These are phyloP conservation scores for Cotesia vestalis DNA, from an alignment of 1,140 invertebrate species.

Conservation along the genomic window DNA sequence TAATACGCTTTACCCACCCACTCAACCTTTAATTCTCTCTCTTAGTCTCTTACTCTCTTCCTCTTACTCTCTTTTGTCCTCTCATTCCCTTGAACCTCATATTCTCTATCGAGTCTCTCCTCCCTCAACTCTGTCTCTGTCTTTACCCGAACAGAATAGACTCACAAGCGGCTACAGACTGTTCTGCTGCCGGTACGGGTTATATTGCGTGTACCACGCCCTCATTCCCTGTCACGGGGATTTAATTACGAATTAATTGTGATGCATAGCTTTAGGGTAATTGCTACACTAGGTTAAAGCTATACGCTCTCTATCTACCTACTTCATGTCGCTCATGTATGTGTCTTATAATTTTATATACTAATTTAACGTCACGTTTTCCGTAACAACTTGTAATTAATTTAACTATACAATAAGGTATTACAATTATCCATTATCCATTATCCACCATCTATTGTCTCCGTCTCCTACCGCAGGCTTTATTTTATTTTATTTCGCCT, in stretches of 20 bases:
- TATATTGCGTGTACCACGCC: slow-evolving; percentile 33
- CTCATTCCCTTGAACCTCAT: no score
- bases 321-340: not conserved
- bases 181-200: slow-evolving; percentile 3
- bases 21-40: slow-evolving; percentile 11
- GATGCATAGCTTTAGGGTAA: slow-evolving; percentile 50
- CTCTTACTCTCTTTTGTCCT: no score
- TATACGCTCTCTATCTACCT: slow-evolving; percentile 11
- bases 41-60: slow-evolving; percentile 6
- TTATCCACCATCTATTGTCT: not conserved
- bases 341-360: not conserved
- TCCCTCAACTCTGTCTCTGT: slow-evolving; percentile 24
- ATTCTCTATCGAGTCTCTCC: no score
- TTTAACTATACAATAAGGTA: no score
- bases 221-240: slow-evolving; percentile 43
- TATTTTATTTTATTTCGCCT: no score
- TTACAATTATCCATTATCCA: not conserved
- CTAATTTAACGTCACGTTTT: no score
- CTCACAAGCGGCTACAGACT: slow-evolving; percentile 1
- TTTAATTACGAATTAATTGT: slow-evolving; percentile 59
- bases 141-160: not conserved
- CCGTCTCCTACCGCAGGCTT: no score
- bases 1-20: slow-evolving; percentile 30
- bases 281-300: slow-evolving; percentile 45
- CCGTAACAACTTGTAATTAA: no score